Conservation (phyloP, 53 echinoderm and acorn worm species). For the Paelopatides confundens region DNA sequence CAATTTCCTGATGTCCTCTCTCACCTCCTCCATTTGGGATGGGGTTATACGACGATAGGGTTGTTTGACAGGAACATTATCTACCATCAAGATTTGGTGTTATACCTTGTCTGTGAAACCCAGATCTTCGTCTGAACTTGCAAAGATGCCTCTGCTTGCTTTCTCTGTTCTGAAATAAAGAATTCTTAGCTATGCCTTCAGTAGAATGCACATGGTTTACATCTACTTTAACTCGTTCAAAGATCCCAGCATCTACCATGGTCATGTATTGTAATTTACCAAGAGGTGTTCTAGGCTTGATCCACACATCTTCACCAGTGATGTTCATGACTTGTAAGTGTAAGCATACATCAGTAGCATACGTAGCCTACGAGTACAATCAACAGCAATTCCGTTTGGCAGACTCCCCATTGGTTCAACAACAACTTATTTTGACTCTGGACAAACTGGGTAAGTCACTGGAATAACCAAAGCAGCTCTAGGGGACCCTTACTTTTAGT, state of each 20-base stretch:
- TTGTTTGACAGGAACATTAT: neutral
- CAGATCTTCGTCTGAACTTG: neutral
- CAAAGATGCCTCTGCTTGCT: neutral
- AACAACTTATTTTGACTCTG: neutral
- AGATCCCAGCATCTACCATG: conserved; percentile 16
- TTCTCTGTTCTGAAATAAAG: neutral
- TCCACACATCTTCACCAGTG: conserved; percentile 11
- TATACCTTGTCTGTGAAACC: neutral
- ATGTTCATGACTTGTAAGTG: conserved; percentile 3
- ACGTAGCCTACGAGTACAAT: neutral
- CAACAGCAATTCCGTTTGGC: neutral
- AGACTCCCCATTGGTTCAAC: neutral
- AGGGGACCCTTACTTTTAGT: neutral
- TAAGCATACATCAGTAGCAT: neutral
- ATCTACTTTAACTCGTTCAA: no score
- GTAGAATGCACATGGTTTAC: no score
- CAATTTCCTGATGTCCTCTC: neutral
- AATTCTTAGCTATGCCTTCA: no score
- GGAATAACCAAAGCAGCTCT: neutral
- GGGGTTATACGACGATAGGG: no score
- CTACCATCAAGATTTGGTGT: neutral
- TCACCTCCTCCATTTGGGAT: conserved; percentile 21
- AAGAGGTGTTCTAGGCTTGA: conserved; percentile 39
- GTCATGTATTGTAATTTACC: neutral
- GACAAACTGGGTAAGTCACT: neutral